These are phyloP conservation scores for Pycnonotus jocosus DNA, from an alignment of 2,113 vertebrate genomes.

Conservation along the genomic window DNA sequence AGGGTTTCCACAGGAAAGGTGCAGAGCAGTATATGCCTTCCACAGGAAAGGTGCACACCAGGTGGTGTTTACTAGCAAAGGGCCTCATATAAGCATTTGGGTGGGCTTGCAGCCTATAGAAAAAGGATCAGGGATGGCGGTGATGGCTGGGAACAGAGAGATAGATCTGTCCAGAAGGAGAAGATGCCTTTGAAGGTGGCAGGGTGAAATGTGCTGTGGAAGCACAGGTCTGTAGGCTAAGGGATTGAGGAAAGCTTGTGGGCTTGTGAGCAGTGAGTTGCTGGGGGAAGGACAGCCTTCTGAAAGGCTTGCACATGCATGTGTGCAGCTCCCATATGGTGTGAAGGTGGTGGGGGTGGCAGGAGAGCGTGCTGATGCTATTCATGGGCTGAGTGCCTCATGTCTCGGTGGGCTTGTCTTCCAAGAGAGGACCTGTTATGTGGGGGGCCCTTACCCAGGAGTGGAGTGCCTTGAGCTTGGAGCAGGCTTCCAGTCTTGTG, in stretches of 20 bases:
- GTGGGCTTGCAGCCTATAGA: background rate
- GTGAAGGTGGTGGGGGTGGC: constrained; percentile 35
- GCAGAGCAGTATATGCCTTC: background rate
- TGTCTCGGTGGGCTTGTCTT: background rate
- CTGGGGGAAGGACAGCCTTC: background rate
- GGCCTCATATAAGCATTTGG: background rate
- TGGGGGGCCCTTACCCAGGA: background rate
- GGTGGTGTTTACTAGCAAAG: background rate
- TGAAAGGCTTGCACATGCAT: background rate
- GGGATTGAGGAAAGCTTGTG: background rate
- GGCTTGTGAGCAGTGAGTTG: background rate
- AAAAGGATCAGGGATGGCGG: fast-evolving
- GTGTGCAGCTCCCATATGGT: constrained; percentile 25
- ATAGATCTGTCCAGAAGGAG: background rate
- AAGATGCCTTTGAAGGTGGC: background rate
- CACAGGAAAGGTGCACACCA: no score
- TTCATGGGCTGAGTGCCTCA: background rate
- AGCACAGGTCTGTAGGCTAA: background rate
- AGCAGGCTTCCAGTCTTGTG: background rate
- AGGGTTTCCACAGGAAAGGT: background rate
- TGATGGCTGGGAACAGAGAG: fast-evolving
- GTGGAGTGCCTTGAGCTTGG: background rate
- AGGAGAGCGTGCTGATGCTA: background rate
- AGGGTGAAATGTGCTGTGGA: background rate
- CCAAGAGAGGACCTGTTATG: background rate